Base-by-base conservation (phyloP, 2,113 vertebrate species). In the Pachyramphus minor region DNA sequence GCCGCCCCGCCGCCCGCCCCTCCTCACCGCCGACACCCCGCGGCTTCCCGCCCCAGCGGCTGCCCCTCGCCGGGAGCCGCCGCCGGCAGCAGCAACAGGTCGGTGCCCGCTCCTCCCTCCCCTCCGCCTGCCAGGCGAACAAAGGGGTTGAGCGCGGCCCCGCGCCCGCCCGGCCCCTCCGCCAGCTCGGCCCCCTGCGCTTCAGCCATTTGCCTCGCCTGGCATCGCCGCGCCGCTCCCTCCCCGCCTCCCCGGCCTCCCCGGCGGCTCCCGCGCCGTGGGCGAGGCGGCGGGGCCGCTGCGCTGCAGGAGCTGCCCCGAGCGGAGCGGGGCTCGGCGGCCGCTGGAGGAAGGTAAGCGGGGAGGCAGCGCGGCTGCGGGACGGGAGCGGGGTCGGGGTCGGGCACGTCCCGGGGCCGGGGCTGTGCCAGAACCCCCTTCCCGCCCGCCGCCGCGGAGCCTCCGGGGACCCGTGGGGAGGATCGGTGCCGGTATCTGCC, bases 131-230 rank as follows among this genome's bases (percentile, higher is more conserved):
- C 45, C 87, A 8, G 90, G 67, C 76, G 64, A 93, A 95, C 93
- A 95, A 95, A 95, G 82, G 77, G 72, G 82, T 67, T 53, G 90
- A 90, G 55, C 49, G 83, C 88, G 41, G 81, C 84, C 63, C 89
- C 60, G 87, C 87, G 75, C 35, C 62, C 68, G 56, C 44, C 74
- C 45, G 35, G 58, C n/a, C n/a, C n/a, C n/a, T n/a, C n/a, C 79
- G 55, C n/a, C 84, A 62, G 80, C 76, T 89, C 69, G 22, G 85
- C 39, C 85, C 89, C 85, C 81, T 6, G 52, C 81, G 37, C 66
- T 68, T 45, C 89, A 77, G 93, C 93, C 93, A 92, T 94, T 94
- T 84, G 84, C 80, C 15, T 67, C 52, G 64, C 76, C 64, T 73
- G 81, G 75, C 85, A 92, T n/a, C 85, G 68, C 66, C 5, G 13